Base-by-base conservation (phyloP, 2,113 vertebrate species). In the Cheilinus undulatus region DNA sequence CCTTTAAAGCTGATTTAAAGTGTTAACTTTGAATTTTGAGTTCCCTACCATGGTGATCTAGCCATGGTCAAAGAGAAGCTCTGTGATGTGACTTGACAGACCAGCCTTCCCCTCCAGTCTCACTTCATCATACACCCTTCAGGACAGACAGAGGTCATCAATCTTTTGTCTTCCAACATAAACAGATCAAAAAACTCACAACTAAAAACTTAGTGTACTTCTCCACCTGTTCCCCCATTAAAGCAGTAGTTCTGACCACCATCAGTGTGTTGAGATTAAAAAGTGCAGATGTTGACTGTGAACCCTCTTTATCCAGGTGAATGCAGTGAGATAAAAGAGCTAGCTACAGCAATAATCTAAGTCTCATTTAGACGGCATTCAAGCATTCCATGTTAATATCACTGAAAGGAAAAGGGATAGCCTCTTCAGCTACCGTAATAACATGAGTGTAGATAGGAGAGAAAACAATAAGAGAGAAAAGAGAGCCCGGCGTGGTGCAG, bases 271-370 rank as follows among this genome's bases (percentile, higher is more conserved):
- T n/a, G 48, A 60, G 40, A 42, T 42, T 19, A 5, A 42, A 17
- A n/a, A 50, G 34, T 77, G 69, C 26, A 32, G 42, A 14, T 64
- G 45, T 78, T 56, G 17, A 48, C 40, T 50, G 62, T 67, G 64
- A 65, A 26, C 36, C 58, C 58, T 46, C n/a, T 22, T 26, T 36
- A 17, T 73, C 76, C 63, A n/a, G 17, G 72, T 80, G 71, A 88
- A 27, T 43, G 71, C 59, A 19, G 38, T 60, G 76, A 67, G 54
- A 71, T 76, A 65, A 82, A 77, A 85, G 75, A 52, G 42, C 69
- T 64, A 82, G 78, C 84, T 88, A 87, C 86, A 45, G 87, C 71
- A 28, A 75, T 76, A 73, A 78, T 70, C 77, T 80, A 88, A 89
- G 65, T 82, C 80, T 81, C 76, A 15, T 80, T 80, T 83, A 51